These are phyloP conservation scores for Bactericera cockerelli DNA, from an alignment of 1,140 invertebrate genomes.

Conservation along the genomic window DNA sequence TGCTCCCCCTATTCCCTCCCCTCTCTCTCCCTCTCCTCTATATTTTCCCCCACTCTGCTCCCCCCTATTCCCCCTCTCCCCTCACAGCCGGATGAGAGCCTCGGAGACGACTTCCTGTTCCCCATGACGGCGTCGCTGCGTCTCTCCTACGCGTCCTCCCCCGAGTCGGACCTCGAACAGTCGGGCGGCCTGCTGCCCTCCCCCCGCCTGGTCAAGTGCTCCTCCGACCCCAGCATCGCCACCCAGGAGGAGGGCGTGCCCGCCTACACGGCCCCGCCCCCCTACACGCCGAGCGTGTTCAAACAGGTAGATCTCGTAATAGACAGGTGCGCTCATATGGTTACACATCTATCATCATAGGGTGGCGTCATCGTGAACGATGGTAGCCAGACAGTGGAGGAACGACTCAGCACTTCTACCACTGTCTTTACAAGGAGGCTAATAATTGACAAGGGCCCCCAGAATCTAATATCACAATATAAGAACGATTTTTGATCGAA, in stretches of 20 bases:
- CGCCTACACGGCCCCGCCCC: constrained; percentile 40
- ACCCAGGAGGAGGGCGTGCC: constrained; percentile 43
- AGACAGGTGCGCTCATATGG: background rate
- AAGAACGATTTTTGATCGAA: background rate
- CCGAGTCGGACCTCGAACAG: constrained; percentile 84
- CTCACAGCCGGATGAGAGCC: constrained; percentile 55
- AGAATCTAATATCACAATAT: constrained; percentile 5
- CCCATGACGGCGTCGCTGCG: constrained; percentile 86
- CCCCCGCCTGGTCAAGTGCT: constrained; percentile 63
- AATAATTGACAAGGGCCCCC: no score
- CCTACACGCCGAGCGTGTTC: constrained; percentile 41
- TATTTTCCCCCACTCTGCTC: no score
- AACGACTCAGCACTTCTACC: no score
- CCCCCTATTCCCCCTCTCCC: no score
- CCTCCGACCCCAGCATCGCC: constrained; percentile 68
- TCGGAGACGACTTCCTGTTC: constrained; percentile 92
- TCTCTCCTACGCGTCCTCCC: constrained; percentile 86
- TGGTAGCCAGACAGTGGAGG: no score
- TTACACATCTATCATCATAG: no score
- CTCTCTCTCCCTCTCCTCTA: no score
- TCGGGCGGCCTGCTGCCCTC: constrained; percentile 45
- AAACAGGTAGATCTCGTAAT: constrained; percentile 25
- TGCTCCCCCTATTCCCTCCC: no score
- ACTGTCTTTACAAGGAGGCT: no score
- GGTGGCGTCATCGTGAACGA: no score